phyloP scores from a whole-genome alignment of 1,140 invertebrate species.

The Tetragonula clypearis region DNA sequence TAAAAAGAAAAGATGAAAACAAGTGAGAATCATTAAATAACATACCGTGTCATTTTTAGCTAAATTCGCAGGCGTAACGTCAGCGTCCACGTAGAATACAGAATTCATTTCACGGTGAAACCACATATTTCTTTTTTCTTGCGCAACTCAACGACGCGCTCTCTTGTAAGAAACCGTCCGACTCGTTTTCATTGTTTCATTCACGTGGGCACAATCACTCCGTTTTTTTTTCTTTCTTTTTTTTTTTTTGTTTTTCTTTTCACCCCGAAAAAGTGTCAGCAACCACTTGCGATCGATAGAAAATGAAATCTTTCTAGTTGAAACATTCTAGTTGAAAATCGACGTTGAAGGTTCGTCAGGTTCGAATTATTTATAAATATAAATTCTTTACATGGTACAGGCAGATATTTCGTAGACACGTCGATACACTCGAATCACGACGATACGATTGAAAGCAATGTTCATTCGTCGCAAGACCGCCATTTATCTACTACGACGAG shows the following conservation, averaged over 20 bases:
- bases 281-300: no score
- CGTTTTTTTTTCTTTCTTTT: no score
- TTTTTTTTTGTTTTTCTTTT: no score
- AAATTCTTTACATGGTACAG: not conserved
- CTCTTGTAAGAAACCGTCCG: not conserved
- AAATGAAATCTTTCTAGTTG: not conserved
- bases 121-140: slow-evolving; percentile 63
- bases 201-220: not conserved
- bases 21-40: not conserved
- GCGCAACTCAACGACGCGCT: slow-evolving; percentile 2
- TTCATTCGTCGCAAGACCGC: not conserved
- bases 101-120: slow-evolving; percentile 70
- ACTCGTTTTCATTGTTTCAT: slow-evolving; percentile 1
- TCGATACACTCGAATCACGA: not conserved
- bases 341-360: no score
- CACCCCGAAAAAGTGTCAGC: not conserved
- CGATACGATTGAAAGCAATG: not conserved
- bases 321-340: not conserved
- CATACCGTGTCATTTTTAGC: slow-evolving; percentile 63
- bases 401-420: not conserved
- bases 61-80: slow-evolving; percentile 56
- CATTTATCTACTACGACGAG: not conserved
- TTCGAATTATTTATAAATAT: not conserved
- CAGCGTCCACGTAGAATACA: slow-evolving; percentile 73
- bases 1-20: not conserved